Evolutionary conservation across 2,888 invertebrate genomes (phyloP), one percentile per base, ranked within the genome.

Genomic region (Nymphalis c-album): DNA sequence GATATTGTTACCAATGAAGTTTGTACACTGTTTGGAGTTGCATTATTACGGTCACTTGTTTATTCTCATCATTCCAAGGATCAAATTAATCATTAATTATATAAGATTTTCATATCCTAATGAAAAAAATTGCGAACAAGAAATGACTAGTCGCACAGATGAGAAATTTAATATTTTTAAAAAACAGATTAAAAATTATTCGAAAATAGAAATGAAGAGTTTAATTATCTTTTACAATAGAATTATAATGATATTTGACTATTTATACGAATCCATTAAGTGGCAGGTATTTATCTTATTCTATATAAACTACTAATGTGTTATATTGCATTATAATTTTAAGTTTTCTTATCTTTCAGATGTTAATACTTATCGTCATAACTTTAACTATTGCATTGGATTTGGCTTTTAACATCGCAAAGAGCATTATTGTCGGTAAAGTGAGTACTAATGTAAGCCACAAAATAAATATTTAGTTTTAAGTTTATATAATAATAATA

Each of bases 301-400:
- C 50, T 46, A 22, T 8, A 51, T 53, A 7, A 50, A 61, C 1
- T 45, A 51, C 20, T 50, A 0, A 22, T 35, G 4, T 18, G 10
- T 61, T n/a, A 16, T 13, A 18, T 35, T 31, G 16, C n/a, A 26
- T 22, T 26, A 4, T 31, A 16, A 31, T n/a, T 35, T 26, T 31
- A 40, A 62, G 5, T 35, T 17, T 40, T 6, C 3, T 55, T 69
- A 51, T 51, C 45, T 84, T 86, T 72, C 82, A 89, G 88, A 72
- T 88, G 50, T 71, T 88, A 65, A 76, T 83, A 4, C 80, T 81
- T 45, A 75, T 89, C 7, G 77, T 82, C 55, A 70, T 80, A 0
- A 73, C 83, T 1, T 88, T 90, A 67, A 65, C 80, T 7, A 74
- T 75, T 8, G 78, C 80, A 51, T 73, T 90, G 60, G 73, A 70